phyloP scores from a whole-genome alignment of 1,140 invertebrate genomes.

The Dysdera silvatica region DNA sequence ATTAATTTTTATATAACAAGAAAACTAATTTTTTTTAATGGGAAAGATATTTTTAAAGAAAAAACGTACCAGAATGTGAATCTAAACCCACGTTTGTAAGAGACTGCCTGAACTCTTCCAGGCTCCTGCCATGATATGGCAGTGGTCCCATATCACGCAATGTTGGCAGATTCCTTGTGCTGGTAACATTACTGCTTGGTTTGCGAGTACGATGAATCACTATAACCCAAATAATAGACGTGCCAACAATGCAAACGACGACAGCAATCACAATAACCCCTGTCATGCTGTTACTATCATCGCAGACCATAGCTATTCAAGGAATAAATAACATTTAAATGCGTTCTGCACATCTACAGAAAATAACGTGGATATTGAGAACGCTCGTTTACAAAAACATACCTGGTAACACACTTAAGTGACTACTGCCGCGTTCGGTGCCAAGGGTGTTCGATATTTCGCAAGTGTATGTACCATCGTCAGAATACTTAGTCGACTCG shows the following conservation, averaged over 20 bases:
- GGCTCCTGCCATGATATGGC: too few species aligned
- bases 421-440: conserved; percentile 50
- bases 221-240: conserved; percentile 82
- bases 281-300: conserved; percentile 61
- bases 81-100: conserved; percentile 17
- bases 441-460: conserved; percentile 60
- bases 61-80: conserved; percentile 27
- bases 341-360: too few species aligned
- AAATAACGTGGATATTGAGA: too few species aligned
- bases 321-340: too few species aligned
- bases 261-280: conserved; percentile 81
- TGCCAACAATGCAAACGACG: conserved; percentile 78
- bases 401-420: conserved; percentile 50
- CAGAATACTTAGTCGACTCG: conserved; percentile 61
- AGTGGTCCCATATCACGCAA: too few species aligned
- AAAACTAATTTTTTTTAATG: too few species aligned
- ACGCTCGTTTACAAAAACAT: too few species aligned
- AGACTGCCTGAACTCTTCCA: conserved; percentile 12
- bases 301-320: too few species aligned
- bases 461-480: conserved; percentile 81
- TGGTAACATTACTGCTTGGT: not conserved
- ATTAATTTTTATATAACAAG: not conserved
- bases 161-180: too few species aligned
- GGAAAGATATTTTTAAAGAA: too few species aligned
- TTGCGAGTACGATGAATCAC: conserved; percentile 79